These are phyloP conservation scores for Tortricodes alternella DNA, from an alignment of 2,888 invertebrate genomes.

Conservation along the genomic window DNA sequence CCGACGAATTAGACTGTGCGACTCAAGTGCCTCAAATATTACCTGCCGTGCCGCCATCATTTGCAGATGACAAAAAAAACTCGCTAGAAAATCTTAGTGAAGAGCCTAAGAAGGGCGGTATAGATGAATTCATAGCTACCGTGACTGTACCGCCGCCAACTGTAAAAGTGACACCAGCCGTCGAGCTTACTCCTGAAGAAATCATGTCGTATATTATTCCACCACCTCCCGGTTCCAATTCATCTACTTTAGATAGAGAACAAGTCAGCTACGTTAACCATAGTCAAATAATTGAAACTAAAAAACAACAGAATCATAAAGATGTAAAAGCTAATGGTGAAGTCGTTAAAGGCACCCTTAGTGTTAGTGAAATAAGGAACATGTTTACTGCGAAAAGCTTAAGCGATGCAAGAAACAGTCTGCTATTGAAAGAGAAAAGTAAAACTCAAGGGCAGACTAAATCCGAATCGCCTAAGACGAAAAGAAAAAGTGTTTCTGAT, in stretches of 20 bases:
- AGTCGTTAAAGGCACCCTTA: slow-evolving; percentile 82
- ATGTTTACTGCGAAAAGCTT: slow-evolving; percentile 77
- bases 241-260: slow-evolving; percentile 73
- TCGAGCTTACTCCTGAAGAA: slow-evolving; percentile 91
- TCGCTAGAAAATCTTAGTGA: slow-evolving; percentile 54
- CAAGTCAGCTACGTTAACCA: slow-evolving; percentile 68
- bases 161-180: slow-evolving; percentile 87
- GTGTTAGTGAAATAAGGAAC: slow-evolving; percentile 79
- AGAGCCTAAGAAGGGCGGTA: slow-evolving; percentile 80
- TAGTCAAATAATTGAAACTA: slow-evolving; percentile 61
- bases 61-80: slow-evolving; percentile 84
- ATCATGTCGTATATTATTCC: slow-evolving; percentile 93
- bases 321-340: slow-evolving; percentile 70
- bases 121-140: slow-evolving; percentile 92
- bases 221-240: slow-evolving; percentile 85
- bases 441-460: slow-evolving; percentile 59
- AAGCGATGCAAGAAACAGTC: slow-evolving; percentile 78
- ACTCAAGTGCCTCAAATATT: slow-evolving; percentile 86
- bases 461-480: slow-evolving; percentile 73
- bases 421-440: slow-evolving; percentile 73
- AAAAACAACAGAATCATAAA: slow-evolving; percentile 46
- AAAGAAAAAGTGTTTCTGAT: slow-evolving; percentile 70
- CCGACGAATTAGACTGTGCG: slow-evolving; percentile 89
- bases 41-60: slow-evolving; percentile 88
- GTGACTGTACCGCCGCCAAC: slow-evolving; percentile 92